Evolutionary conservation across 2,113 vertebrate species (phyloP).

Genomic region (Geococcyx californianus): DNA sequence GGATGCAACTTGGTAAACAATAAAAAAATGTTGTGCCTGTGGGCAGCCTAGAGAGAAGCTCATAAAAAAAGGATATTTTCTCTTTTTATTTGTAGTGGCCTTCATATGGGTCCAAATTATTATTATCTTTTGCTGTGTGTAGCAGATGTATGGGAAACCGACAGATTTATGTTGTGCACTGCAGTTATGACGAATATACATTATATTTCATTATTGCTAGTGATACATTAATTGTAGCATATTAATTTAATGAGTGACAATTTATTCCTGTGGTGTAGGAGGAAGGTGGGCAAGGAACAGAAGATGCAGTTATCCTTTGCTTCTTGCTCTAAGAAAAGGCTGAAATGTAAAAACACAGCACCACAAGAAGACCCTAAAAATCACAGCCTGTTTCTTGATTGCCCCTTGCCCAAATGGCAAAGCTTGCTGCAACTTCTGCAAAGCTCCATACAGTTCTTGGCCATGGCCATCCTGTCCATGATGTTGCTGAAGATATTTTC

Average conservation of each 20-base stretch:
- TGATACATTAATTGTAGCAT: conserved; percentile 19
- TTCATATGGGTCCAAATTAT: not conserved
- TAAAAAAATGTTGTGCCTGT: not conserved
- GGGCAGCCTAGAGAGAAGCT: not conserved
- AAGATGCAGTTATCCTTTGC: not conserved
- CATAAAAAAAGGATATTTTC: not conserved
- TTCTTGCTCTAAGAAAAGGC: not conserved
- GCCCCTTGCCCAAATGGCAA: not conserved
- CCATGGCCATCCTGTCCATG: not conserved
- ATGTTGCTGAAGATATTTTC: not conserved
- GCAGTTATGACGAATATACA: not conserved
- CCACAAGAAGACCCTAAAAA: not conserved
- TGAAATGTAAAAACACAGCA: not conserved
- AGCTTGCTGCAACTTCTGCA: not conserved
- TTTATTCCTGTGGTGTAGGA: conserved; percentile 15
- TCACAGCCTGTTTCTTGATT: not conserved
- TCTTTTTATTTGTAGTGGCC: not conserved
- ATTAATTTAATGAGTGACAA: conserved; percentile 9
- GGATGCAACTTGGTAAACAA: not conserved
- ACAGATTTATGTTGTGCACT: not conserved
- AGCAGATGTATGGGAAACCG: not conserved
- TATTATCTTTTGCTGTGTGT: not conserved
- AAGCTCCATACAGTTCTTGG: not conserved
- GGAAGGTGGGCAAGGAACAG: not conserved
- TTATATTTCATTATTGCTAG: not conserved